Evolutionary conservation across 2,113 vertebrate genomes (phyloP).

Genomic region (Gopherus evgoodei): DNA sequence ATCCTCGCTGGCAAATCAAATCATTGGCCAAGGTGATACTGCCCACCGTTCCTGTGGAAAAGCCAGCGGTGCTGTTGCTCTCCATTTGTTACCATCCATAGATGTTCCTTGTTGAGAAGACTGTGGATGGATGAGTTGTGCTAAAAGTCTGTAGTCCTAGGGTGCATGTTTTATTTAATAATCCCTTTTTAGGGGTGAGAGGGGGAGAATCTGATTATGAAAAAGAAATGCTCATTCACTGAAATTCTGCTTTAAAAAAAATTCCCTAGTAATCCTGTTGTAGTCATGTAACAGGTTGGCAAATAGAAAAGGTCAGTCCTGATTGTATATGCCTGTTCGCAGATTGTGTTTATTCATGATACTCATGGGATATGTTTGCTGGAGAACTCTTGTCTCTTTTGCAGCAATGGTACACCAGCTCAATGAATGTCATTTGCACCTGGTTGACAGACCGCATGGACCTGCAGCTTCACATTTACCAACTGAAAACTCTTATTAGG

Average conservation of each 20-base stretch:
- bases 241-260: background rate
- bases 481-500: slow-evolving; percentile 99
- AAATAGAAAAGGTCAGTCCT: background rate
- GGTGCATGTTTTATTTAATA: background rate
- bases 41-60: background rate
- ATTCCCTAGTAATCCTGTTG: background rate
- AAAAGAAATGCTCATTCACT: background rate
- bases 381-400: slow-evolving; percentile 96
- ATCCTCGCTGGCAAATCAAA: background rate
- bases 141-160: background rate
- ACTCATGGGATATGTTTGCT: slow-evolving; percentile 76
- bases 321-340: background rate
- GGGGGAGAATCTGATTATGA: background rate
- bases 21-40: background rate
- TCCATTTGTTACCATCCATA: fast-evolving
- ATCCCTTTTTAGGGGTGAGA: background rate
- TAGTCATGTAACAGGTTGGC: fast-evolving
- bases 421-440: slow-evolving; percentile 97
- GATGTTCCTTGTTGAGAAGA: background rate
- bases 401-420: slow-evolving; percentile 99
- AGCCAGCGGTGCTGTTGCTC: fast-evolving
- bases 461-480: slow-evolving; percentile 98
- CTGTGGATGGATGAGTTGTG: background rate
- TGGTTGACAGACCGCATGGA: slow-evolving; percentile 99
- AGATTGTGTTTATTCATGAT: background rate